A percentile compares a stretch with the other conserved stretches of the same genome.
Conservation (phyloP, 1,140 invertebrate genomes). For the Agraylea sexmaculata region DNA sequence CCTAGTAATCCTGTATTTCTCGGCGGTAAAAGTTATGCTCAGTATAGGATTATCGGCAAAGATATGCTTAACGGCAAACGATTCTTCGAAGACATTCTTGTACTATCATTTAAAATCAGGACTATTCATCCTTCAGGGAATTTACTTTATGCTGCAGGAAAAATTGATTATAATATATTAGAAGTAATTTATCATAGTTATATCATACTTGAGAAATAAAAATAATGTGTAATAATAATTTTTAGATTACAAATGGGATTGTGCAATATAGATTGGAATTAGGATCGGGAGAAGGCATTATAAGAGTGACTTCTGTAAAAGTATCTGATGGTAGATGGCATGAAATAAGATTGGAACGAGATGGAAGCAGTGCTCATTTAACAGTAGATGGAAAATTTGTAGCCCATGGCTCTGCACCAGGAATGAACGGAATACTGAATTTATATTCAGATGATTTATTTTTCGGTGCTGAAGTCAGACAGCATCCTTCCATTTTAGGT, state of each 20-base stretch:
- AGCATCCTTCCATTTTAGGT: constrained; percentile 46
- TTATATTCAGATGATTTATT: constrained; percentile 67
- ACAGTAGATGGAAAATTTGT: constrained; percentile 61
- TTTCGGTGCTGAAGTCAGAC: constrained; percentile 67
- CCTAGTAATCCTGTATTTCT: constrained; percentile 67
- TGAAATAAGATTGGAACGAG: constrained; percentile 61
- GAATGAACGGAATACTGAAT: constrained; percentile 67
- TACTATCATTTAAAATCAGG: constrained; percentile 60
- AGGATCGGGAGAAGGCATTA: constrained; percentile 72
- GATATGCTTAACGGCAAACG: constrained; percentile 28
- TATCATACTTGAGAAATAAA: too few relatives aligned
- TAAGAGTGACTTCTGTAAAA: constrained; percentile 55
- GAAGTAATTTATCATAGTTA: constrained; percentile 44
- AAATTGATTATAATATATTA: constrained; percentile 74
- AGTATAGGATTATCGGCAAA: constrained; percentile 64
- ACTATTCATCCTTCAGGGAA: constrained; percentile 71
- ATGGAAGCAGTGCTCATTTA: constrained; percentile 59
- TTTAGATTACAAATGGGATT: constrained; percentile 54
- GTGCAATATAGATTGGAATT: constrained; percentile 77
- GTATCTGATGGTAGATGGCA: constrained; percentile 82
- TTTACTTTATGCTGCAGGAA: constrained; percentile 69
- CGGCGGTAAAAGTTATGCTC: constrained; percentile 72
- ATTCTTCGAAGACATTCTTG: constrained; percentile 63
- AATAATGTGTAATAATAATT: constrained; percentile 11
- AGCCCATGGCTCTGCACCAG: constrained; percentile 64